These are phyloP conservation scores for Charina bottae DNA, from an alignment of 2,113 vertebrate genomes.

Conservation along the genomic window DNA sequence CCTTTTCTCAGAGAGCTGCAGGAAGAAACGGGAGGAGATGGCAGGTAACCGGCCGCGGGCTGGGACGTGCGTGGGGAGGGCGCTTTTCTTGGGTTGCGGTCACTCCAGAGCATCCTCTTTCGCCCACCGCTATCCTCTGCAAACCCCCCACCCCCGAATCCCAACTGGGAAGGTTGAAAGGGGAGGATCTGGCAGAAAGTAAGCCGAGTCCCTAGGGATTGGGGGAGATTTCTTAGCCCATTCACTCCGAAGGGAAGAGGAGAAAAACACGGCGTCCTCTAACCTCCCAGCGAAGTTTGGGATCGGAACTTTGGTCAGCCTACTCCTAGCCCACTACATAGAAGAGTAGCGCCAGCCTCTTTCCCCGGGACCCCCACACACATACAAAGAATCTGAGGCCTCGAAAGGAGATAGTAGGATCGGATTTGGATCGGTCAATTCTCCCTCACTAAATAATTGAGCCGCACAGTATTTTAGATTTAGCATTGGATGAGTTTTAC, in stretches of 20 bases:
- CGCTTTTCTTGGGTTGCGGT: not conserved
- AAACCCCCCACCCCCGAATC: not conserved
- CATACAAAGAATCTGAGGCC: not conserved
- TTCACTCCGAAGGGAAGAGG: too few relatives aligned
- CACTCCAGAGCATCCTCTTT: not conserved
- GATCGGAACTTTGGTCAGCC: not conserved
- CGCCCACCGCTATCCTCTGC: not conserved
- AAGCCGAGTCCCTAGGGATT: not conserved
- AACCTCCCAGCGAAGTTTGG: not conserved
- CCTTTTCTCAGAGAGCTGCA: not conserved
- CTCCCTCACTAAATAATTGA: not conserved
- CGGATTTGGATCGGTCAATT: not conserved
- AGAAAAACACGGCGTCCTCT: too few relatives aligned
- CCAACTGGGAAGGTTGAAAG: not conserved
- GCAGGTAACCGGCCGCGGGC: not conserved
- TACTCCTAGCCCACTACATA: not conserved
- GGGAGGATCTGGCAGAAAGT: not conserved
- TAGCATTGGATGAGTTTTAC: not conserved
- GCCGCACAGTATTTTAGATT: not conserved
- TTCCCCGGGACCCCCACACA: not conserved
- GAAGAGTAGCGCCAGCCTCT: not conserved
- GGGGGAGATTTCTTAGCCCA: not conserved
- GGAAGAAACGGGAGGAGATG: not conserved
- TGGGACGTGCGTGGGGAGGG: not conserved
- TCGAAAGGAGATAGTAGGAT: not conserved